Evolutionary conservation across 2,888 invertebrate genomes (phyloP).

Genomic region (Aleiodes alternator): DNA sequence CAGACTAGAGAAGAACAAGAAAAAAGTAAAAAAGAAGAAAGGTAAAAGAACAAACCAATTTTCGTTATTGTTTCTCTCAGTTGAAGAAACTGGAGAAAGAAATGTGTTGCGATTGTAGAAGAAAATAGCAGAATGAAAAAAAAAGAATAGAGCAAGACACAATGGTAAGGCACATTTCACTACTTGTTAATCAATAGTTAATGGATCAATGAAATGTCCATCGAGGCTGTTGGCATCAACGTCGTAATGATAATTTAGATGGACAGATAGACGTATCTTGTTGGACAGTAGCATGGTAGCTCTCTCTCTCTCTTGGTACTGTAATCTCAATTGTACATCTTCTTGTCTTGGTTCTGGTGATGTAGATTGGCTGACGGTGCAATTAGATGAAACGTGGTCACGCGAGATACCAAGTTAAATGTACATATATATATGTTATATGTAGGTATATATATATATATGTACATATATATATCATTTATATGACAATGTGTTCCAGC

Average conservation of each 20-base stretch:
- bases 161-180: not conserved
- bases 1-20: conserved; percentile 40
- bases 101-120: not conserved
- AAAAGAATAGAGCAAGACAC: not conserved
- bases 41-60: conserved; percentile 34
- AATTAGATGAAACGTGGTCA: conserved; percentile 49
- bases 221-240: conserved; percentile 31
- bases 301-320: not conserved
- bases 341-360: conserved; percentile 28
- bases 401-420: conserved; percentile 39
- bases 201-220: conserved; percentile 43
- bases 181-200: conserved; percentile 24
- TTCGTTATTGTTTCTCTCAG: conserved; percentile 34
- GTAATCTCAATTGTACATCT: conserved; percentile 34
- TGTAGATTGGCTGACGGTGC: conserved; percentile 23
- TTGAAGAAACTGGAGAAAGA: not conserved
- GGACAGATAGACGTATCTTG: conserved; percentile 33
- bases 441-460: not conserved
- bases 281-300: conserved; percentile 10
- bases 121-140: not conserved
- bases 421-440: not conserved
- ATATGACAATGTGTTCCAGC: not conserved
- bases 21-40: conserved; percentile 39
- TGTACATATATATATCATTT: conserved; percentile 12
- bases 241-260: conserved; percentile 46